Evolutionary conservation across 2,797 vertebrate genomes (phyloP).

Genomic region (Labeo calbasu): DNA sequence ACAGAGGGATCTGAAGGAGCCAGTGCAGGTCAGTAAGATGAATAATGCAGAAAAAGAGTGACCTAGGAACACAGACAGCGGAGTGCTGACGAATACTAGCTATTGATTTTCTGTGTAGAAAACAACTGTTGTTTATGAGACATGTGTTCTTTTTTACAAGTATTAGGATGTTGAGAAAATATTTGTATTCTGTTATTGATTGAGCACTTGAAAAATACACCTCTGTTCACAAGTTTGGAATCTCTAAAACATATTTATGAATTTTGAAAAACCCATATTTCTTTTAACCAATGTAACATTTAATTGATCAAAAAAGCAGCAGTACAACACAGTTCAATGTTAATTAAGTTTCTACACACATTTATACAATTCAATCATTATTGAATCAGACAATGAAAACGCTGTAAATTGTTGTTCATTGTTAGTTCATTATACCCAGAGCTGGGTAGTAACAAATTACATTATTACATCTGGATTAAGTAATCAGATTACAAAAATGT

Average conservation of each 20-base stretch:
- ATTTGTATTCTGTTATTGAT: background rate
- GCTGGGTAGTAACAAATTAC: too few species aligned
- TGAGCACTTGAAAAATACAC: background rate
- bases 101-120: conserved; percentile 5
- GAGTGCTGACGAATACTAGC: conserved; percentile 11
- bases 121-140: conserved; percentile 3
- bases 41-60: conserved; percentile 39
- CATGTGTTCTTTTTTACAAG: background rate
- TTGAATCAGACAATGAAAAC: background rate
- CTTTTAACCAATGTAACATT: background rate
- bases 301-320: background rate
- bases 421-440: too few species aligned
- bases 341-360: background rate
- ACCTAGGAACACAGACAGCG: conserved; percentile 20
- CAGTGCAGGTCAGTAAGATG: conserved; percentile 33
- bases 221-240: background rate
- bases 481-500: too few species aligned
- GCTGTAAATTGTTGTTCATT: background rate
- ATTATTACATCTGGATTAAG: too few species aligned
- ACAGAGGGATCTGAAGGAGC: conserved; percentile 29
- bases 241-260: background rate
- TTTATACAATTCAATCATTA: background rate
- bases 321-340: background rate
- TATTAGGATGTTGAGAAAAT: background rate
- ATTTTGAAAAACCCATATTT: background rate